A percentile compares a stretch with the other conserved stretches of the same genome.
Conservation (phyloP, 2,888 invertebrate species). For the Habrosyne pyritoides region DNA sequence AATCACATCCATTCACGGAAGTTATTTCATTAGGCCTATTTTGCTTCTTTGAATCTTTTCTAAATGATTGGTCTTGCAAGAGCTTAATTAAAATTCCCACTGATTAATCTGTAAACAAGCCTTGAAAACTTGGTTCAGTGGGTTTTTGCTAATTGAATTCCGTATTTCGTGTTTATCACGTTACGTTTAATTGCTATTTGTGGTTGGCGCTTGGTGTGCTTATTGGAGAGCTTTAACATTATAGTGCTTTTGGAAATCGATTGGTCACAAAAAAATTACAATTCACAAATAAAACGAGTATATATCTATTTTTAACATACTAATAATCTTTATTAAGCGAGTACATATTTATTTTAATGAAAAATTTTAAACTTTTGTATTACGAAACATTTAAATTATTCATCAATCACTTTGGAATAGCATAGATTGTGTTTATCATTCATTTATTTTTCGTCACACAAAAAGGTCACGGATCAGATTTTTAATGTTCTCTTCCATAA, state of each 20-base stretch:
- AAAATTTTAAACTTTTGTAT: too few species aligned
- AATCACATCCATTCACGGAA: constrained; percentile 17
- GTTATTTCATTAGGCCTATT: constrained; percentile 25
- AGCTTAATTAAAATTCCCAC: constrained; percentile 55
- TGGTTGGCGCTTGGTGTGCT: background rate
- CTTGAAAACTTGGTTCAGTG: constrained; percentile 18
- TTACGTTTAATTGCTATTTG: constrained; percentile 4
- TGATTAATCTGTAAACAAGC: constrained; percentile 49
- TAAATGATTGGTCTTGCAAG: constrained; percentile 48
- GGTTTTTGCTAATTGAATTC: constrained; percentile 31
- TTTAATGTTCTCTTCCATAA: too few species aligned
- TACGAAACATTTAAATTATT: too few species aligned
- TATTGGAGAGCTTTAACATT: background rate
- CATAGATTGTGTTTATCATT: too few species aligned
- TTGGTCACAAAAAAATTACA: background rate
- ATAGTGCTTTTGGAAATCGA: background rate
- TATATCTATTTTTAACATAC: too few species aligned
- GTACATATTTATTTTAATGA: too few species aligned
- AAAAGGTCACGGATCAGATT: too few species aligned
- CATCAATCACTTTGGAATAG: too few species aligned
- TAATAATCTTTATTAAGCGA: too few species aligned
- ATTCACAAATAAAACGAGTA: too few species aligned
- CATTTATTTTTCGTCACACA: too few species aligned
- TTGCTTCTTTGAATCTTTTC: constrained; percentile 38
- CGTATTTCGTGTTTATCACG: constrained; percentile 12